Base-by-base conservation (phyloP, 2,113 vertebrate genomes). In the Oryzias woworae region DNA sequence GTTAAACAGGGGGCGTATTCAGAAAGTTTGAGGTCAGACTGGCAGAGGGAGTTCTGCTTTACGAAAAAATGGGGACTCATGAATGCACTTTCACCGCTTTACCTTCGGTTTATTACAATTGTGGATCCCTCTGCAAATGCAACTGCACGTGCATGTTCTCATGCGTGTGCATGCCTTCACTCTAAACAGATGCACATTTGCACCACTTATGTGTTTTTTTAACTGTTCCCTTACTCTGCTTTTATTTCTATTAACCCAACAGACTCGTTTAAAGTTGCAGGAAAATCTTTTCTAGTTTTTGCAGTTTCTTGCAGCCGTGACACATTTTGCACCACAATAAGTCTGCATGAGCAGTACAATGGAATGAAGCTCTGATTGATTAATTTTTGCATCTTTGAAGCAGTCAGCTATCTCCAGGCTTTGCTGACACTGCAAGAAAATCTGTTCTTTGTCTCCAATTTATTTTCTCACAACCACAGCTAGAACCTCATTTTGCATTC, bases 21-120 rank as follows among this genome's bases (percentile, higher is more conserved):
- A 62, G 60, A 84, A 86, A 87, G 84, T 87, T 89, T 77, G 61
- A 80, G 66, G 63, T n/a, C 16, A 18, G 49, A 62, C 64, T 54
- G 72, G 60, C 71, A 70, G 72, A 87, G 83, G 83, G 80, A 82
- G 85, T 85, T 78, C 84, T 82, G 60, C 50, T 57, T n/a, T 13
- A 18, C 45, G 56, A 56, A 28, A 44, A 56, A 5, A 55, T 45
- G 54, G n/a, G 26, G 52, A 69, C 54, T 45, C 41, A 1, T 48
- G 41, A 26, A 41, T 58, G 56, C 42, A n/a, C 53, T 41, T 55
- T 44, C 22, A 15, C 50, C 24, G 56, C 3, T 26, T 36, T 14
- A 23, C 49, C 51, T 55, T 14, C 12, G 41, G 10, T 28, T 28
- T 28, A 56, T 20, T 28, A 52, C 20, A n/a, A 10, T 20, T 5